Evolutionary conservation across 2,888 invertebrate genomes (phyloP).

Genomic region (Bembecia ichneumoniformis): DNA sequence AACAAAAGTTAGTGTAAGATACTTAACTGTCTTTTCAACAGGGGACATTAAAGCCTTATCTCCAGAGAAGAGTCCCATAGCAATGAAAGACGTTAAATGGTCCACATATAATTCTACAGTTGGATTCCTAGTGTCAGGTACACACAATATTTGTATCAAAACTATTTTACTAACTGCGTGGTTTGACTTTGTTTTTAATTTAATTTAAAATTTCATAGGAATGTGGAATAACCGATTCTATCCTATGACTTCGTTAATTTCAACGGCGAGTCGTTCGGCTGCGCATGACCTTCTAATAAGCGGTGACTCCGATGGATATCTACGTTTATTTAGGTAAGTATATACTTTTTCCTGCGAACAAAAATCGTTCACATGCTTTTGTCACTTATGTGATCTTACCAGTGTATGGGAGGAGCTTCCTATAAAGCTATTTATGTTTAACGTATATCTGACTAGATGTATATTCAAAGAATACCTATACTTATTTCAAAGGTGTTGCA

Average conservation of each 20-base stretch:
- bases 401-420: too few species aligned
- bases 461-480: too few species aligned
- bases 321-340: constrained; percentile 82
- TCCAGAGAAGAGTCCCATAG: constrained; percentile 88
- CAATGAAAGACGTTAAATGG: constrained; percentile 94
- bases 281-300: constrained; percentile 87
- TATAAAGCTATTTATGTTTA: background rate
- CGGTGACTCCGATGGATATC: constrained; percentile 91
- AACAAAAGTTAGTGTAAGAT: too few species aligned
- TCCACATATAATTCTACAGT: constrained; percentile 89
- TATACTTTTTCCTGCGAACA: background rate
- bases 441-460: too few species aligned
- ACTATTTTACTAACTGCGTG: background rate
- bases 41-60: constrained; percentile 92
- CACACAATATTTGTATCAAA: too few species aligned
- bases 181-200: too few species aligned
- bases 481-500: too few species aligned
- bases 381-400: too few species aligned
- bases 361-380: too few species aligned
- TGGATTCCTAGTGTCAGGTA: constrained; percentile 88
- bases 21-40: constrained; percentile 36
- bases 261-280: constrained; percentile 85
- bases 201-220: constrained; percentile 54
- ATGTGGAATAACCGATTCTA: constrained; percentile 94
- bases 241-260: constrained; percentile 85